A percentile compares a stretch with the other conserved stretches of the same genome.
phyloP scores from a whole-genome alignment of 2,797 vertebrate genomes.

The Schizopygopsis malacanthus region DNA sequence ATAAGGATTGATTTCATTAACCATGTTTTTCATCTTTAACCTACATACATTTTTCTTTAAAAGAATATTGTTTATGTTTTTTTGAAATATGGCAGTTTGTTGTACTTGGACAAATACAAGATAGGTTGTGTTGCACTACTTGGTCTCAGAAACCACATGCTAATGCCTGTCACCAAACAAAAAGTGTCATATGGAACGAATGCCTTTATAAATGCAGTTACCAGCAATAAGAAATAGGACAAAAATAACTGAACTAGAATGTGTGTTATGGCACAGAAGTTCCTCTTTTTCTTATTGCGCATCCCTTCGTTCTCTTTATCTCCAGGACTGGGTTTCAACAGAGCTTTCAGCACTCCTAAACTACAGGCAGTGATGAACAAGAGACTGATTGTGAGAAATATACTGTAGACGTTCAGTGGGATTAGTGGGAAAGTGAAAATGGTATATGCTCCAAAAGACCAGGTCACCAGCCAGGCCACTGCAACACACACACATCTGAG shows the following conservation, averaged over 20 bases:
- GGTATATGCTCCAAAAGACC: neutral
- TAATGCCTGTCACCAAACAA: neutral
- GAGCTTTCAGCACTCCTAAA: constrained; percentile 34
- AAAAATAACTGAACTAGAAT: constrained; percentile 22
- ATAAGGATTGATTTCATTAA: neutral
- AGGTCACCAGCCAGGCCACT: constrained; percentile 4
- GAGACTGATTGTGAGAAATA: neutral
- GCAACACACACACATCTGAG: neutral
- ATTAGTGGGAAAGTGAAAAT: neutral
- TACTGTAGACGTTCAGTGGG: neutral
- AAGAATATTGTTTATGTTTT: neutral
- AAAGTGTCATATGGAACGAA: neutral
- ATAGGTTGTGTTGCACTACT: constrained; percentile 33
- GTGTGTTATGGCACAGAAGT: constrained; percentile 38
- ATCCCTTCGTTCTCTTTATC: constrained; percentile 25
- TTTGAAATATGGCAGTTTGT: constrained; percentile 17
- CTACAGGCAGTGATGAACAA: constrained; percentile 35
- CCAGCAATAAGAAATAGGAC: constrained; percentile 4
- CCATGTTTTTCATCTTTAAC: neutral
- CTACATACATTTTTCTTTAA: neutral
- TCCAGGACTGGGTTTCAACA: constrained; percentile 38
- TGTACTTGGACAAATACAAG: constrained; percentile 22
- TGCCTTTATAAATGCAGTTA: neutral
- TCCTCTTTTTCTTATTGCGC: constrained; percentile 41
- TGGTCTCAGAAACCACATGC: constrained; percentile 29